A percentile compares a stretch with the other conserved stretches of the same genome.
phyloP scores from a whole-genome alignment of 2,797 vertebrate genomes.

The Hydrolagus colliei region DNA sequence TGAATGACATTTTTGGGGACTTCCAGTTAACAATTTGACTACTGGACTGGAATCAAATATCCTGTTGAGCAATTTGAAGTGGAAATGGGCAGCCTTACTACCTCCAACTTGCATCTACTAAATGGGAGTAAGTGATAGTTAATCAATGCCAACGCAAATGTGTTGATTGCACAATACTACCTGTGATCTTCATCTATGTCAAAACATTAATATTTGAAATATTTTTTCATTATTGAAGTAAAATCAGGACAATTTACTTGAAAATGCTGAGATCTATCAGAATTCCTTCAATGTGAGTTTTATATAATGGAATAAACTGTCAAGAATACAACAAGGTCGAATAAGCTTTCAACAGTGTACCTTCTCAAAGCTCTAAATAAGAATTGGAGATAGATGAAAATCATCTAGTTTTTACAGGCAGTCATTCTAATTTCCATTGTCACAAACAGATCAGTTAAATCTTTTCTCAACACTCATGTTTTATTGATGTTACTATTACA shows the following conservation, averaged over 20 bases:
- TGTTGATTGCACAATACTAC: neutral
- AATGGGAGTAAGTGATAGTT: too few relatives aligned
- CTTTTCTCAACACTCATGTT: conserved; percentile 15
- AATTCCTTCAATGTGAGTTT: conserved; percentile 11
- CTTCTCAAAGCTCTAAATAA: neutral
- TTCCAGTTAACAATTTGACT: too few relatives aligned
- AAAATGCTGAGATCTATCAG: neutral
- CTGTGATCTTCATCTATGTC: neutral
- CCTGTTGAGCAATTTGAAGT: too few relatives aligned
- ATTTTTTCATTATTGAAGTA: neutral
- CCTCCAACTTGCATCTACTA: too few relatives aligned
- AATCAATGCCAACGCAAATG: too few relatives aligned
- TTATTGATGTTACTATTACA: neutral
- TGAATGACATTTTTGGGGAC: too few relatives aligned
- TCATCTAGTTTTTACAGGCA: neutral
- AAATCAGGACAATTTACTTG: neutral
- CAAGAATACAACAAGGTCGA: neutral
- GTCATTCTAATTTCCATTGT: neutral
- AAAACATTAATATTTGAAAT: neutral
- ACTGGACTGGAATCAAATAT: too few relatives aligned
- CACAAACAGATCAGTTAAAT: conserved; percentile 17
- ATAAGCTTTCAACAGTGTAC: neutral
- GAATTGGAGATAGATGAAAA: neutral
- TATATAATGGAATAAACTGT: conserved; percentile 1
- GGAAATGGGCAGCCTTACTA: too few relatives aligned